A percentile compares a stretch with the other conserved stretches of the same genome.
These are phyloP conservation scores for Ceratothoa steindachneri DNA, from an alignment of 2,888 invertebrate species.

Conservation along the genomic window DNA sequence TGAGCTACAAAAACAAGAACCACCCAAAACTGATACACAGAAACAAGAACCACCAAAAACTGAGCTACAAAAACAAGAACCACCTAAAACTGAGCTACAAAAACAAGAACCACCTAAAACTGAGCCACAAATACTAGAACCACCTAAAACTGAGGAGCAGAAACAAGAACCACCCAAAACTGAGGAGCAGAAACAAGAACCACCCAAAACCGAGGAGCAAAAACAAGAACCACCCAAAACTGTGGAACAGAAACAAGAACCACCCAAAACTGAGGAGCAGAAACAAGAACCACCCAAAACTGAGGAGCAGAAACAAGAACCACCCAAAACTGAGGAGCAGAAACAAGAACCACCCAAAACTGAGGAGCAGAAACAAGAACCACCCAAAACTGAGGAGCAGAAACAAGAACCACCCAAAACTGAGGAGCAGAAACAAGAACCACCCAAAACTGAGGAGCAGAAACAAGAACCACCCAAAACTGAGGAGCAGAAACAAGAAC, in stretches of 20 bases:
- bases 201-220: neutral
- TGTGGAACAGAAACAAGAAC: neutral
- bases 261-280: neutral
- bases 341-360: too few species aligned
- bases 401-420: too few species aligned
- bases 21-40: neutral
- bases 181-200: neutral
- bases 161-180: neutral
- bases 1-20: neutral
- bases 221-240: neutral
- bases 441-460: neutral
- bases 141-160: neutral
- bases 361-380: neutral
- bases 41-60: constrained; percentile 6
- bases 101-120: constrained; percentile 6
- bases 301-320: constrained; percentile 11
- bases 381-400: constrained; percentile 6
- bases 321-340: neutral
- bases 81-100: neutral
- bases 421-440: too few species aligned
- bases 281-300: neutral
- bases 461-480: neutral
- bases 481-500: constrained; percentile 1
- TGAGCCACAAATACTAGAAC: neutral
- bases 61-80: neutral